Evolutionary conservation across 2,113 vertebrate species (phyloP), one percentile per base, ranked within the genome.

Genomic region (Phoxinus phoxinus): DNA sequence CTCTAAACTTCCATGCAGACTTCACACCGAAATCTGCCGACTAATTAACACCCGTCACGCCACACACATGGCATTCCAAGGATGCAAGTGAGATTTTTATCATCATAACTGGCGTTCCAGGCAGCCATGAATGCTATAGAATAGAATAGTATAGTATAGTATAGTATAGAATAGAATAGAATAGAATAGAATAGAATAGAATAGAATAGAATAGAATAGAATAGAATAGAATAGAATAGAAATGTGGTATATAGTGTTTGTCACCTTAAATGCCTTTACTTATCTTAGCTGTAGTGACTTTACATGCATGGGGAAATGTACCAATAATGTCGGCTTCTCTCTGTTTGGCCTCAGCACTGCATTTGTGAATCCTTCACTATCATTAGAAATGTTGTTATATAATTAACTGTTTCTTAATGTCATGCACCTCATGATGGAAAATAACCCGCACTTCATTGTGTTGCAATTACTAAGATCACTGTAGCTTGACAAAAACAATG

Each of bases 21-120:
- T 53, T 46, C 72, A 53, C 75, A 59, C 27, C 56, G 12, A 77
- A 77, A 44, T 76, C 78, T 76, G 69, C 27, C 13, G 56, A 48
- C 32, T 90, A 88, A 85, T 87, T 87, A 72, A 69, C 32, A 75
- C 48, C 84, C 88, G 87, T 85, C 87, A 87, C 21, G 61, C 32
- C 30, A 23, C 30, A 23, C 30, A 79, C 75, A 17, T 46, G 58
- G 13, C 78, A 30, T 81, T 81, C 41, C 15, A 59, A 65, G 37
- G 15, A 80, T 65, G n/a, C 56, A 61, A 58, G 32, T 44, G 76
- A 79, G 76, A 79, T 44, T 79, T 75, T 17, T 75, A 56, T 77
- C 59, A 78, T 67, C 17, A 17, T 30, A 67, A 77, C 27, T 67
- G 30, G 46, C 73, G 23, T 30, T 61, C 32, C 2, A 61, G 32